Percentiles rank a stretch among this genome's conserved stretches.
Evolutionary conservation across 1,140 invertebrate species (phyloP).

Genomic region (Danaus melanippus): DNA sequence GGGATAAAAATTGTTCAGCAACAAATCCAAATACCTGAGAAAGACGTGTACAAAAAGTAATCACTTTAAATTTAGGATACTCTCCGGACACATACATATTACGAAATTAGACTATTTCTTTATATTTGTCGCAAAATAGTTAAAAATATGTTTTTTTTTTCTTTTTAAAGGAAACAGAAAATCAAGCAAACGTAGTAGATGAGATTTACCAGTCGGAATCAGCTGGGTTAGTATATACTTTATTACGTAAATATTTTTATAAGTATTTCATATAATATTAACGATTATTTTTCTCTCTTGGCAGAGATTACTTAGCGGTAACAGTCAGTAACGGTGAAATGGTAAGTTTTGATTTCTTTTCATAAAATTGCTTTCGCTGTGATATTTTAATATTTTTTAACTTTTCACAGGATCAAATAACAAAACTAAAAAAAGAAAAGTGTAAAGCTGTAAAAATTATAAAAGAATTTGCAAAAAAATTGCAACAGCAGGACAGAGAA

Average conservation of each 20-base stretch:
- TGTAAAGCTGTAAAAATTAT: conserved; percentile 76
- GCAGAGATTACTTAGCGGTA: conserved; percentile 45
- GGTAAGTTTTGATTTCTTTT: conserved; percentile 31
- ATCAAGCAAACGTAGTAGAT: conserved; percentile 34
- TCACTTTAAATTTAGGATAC: no score
- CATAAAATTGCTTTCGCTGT: background rate
- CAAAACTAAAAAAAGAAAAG: conserved; percentile 74
- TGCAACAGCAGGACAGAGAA: conserved; percentile 60
- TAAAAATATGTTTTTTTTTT: no score
- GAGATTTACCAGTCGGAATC: conserved; percentile 55
- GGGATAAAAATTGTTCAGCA: no score
- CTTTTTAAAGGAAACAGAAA: conserved; percentile 25
- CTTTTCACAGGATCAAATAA: conserved; percentile 52
- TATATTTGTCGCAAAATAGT: no score
- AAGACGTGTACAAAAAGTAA: no score
- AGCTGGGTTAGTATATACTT: conserved; percentile 42
- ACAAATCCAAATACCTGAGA: no score
- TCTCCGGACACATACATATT: no score
- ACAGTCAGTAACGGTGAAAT: conserved; percentile 51
- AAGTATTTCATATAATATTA: conserved; percentile 21
- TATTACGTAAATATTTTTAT: conserved; percentile 9
- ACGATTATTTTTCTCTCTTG: no score
- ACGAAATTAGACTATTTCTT: no score
- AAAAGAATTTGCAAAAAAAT: conserved; percentile 62
- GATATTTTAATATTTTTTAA: conserved; percentile 10